Base-by-base conservation (phyloP, 2,888 invertebrate genomes). In the Graphium colonna region DNA sequence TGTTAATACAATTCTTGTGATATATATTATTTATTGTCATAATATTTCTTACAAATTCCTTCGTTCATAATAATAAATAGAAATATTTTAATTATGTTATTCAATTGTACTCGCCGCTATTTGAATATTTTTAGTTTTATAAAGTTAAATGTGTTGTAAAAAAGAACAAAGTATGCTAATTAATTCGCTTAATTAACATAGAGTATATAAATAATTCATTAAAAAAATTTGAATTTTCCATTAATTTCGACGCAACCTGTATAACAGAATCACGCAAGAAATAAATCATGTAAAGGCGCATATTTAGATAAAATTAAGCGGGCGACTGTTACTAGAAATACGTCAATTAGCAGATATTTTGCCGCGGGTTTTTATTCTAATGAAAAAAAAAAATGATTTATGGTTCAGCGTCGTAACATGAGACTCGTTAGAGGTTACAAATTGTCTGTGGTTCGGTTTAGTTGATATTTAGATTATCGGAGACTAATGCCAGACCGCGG, bases 341-440 rank as follows among this genome's bases (percentile, higher is more conserved):
- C 74, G 87, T 87, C 88, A 88, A 88, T 89, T 89, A 89, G 86
- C 87, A 80, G 77, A 79, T 78, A 79, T 77, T 84, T 83, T 78
- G 82, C 78, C 75, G 74, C 67, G 59, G 59, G 68, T 79, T 77
- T 83, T 81, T 79, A 69, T 65, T 56, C 42, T 17, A 13, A 33
- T 58, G 60, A 62, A 70, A 79, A 84, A n/a, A 83, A 82, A 79
- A 74, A 52, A 86, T 89, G 88, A 88, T 88, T 87, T 84, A 88
- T 80, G 85, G 68, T 67, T 67, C 63, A 63, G 62, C 64, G 56
- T 56, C 66, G 85, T 76, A 87, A 87, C 71, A 54, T 72, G 85
- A 88, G 68, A 75, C 81, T 83, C 75, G 75, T 82, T 84, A 67
- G 75, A 73, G 70, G 77, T 77, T 79, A 87, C 87, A 81, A 88